Conservation (phyloP, 2,113 vertebrate species). For the Rhabdomys dilectus region DNA sequence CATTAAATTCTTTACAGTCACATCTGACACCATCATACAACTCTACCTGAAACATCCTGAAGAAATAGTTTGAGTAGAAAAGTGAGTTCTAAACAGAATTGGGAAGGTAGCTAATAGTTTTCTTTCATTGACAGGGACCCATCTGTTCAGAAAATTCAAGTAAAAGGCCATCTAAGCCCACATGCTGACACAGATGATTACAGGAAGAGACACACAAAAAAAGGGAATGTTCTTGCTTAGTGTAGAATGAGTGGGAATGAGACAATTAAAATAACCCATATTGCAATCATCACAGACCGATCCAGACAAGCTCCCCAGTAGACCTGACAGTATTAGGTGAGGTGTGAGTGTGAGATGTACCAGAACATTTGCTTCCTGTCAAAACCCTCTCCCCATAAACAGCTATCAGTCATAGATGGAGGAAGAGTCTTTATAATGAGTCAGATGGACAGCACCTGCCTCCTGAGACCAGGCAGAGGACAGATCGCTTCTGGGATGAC, state of each 20-base stretch:
- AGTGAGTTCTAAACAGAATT: not conserved
- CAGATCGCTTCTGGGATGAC: not conserved
- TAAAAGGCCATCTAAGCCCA: not conserved
- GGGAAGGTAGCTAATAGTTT: not conserved
- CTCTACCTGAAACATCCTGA: not conserved
- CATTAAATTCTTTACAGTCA: not conserved
- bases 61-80: not conserved
- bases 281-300: not conserved
- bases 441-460: not conserved
- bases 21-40: not conserved
- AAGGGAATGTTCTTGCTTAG: constrained; percentile 36
- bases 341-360: not conserved
- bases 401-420: not conserved
- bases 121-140: constrained; percentile 13
- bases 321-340: not conserved
- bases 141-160: constrained; percentile 26
- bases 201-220: not conserved
- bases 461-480: not conserved
- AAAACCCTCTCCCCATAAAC: constrained; percentile 14
- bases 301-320: constrained; percentile 1
- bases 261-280: not conserved
- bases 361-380: constrained; percentile 6
- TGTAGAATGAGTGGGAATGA: not conserved
- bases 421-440: not conserved
- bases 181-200: not conserved